These are phyloP conservation scores for Leptogaster cylindrica DNA, from an alignment of 2,888 invertebrate genomes.

Conservation along the genomic window DNA sequence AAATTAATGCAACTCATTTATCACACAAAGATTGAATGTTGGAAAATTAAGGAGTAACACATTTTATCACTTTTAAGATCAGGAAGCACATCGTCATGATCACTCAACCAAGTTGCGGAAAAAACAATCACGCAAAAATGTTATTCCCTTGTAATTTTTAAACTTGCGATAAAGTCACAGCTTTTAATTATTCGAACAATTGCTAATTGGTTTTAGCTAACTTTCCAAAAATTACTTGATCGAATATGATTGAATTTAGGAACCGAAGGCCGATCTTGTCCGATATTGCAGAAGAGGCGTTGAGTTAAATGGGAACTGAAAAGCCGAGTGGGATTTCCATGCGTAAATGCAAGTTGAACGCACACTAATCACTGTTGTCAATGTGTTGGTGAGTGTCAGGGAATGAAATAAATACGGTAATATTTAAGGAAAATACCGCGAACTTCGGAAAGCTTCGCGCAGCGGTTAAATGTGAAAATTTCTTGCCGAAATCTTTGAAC, in stretches of 20 bases:
- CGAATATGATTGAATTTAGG: too few species aligned
- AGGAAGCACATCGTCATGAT: too few species aligned
- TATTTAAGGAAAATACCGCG: constrained; percentile 26
- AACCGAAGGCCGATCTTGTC: constrained; percentile 23
- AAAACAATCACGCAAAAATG: too few species aligned
- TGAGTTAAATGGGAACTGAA: constrained; percentile 13
- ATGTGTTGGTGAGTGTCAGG: constrained; percentile 15
- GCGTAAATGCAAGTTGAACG: constrained; percentile 8
- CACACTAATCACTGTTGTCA: constrained; percentile 4
- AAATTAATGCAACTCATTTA: background rate
- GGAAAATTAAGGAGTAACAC: background rate
- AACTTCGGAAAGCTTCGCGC: constrained; percentile 28
- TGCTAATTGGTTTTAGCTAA: too few species aligned
- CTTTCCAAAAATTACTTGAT: too few species aligned
- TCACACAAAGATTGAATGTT: constrained; percentile 1
- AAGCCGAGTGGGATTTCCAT: constrained; percentile 6
- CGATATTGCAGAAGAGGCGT: constrained; percentile 21
- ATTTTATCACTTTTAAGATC: constrained; percentile 4
- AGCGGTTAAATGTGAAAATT: constrained; percentile 27
- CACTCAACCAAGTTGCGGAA: too few species aligned
- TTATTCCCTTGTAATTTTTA: too few species aligned
- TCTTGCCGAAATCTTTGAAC: constrained; percentile 8
- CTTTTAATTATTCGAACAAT: too few species aligned
- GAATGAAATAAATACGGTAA: constrained; percentile 29
- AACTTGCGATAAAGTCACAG: too few species aligned